phyloP scores from a whole-genome alignment of 2,797 vertebrate genomes.

The Poecilia gillii region DNA sequence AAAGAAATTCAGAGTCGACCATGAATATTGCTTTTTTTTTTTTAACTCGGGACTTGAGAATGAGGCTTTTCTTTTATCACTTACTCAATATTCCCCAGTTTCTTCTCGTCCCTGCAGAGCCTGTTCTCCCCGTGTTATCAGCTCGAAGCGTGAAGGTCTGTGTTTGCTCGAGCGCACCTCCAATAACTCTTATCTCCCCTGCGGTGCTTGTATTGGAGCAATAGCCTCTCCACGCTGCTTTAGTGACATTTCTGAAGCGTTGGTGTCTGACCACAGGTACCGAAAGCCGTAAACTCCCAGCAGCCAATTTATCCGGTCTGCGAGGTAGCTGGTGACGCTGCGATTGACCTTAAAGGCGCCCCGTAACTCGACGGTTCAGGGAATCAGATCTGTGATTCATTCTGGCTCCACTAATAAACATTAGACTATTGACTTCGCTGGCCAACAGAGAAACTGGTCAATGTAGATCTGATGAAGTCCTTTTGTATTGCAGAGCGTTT shows the following conservation, averaged over 20 bases:
- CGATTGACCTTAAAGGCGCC: constrained; percentile 32
- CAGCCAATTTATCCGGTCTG: constrained; percentile 18
- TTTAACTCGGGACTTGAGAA: background rate
- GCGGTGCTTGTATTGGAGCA: constrained; percentile 18
- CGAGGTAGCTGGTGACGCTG: background rate
- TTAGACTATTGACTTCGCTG: constrained; percentile 17
- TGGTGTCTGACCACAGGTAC: constrained; percentile 15
- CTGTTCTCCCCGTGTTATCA: background rate
- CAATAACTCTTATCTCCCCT: constrained; percentile 39
- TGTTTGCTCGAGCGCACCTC: constrained; percentile 26
- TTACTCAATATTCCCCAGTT: constrained; percentile 5
- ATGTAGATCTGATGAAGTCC: constrained; percentile 4
- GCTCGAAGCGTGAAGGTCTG: constrained; percentile 18
- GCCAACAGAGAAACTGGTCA: constrained; percentile 15
- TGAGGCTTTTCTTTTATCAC: constrained; percentile 6
- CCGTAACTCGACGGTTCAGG: background rate
- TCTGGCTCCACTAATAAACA: constrained; percentile 24
- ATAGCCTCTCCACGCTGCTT: background rate
- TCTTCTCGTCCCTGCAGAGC: constrained; percentile 12
- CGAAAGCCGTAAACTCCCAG: constrained; percentile 19
- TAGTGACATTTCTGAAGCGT: constrained; percentile 19
- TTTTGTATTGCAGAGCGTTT: background rate
- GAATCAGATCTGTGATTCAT: constrained; percentile 4
- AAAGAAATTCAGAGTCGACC: background rate
- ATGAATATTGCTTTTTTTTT: constrained; percentile 15